Evolutionary conservation across 2,888 invertebrate species (phyloP).

Genomic region (Synergus japonicus): DNA sequence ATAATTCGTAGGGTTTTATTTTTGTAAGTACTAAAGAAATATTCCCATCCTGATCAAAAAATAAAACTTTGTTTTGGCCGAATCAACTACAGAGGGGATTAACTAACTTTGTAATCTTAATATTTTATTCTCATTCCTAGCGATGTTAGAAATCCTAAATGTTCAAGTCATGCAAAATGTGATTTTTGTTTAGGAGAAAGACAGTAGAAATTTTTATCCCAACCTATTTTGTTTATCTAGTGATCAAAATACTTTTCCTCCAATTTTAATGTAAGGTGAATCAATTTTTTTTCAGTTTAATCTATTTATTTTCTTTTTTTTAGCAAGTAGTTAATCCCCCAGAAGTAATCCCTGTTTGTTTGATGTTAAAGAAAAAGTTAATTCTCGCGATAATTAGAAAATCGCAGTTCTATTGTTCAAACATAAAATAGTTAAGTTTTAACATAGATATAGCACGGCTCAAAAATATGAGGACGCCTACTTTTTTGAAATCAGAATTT

Average conservation of each 20-base stretch:
- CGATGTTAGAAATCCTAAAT: background rate
- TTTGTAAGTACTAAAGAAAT: too few relatives aligned
- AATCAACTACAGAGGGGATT: background rate
- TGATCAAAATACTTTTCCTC: background rate
- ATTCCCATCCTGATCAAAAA: background rate
- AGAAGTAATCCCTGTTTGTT: background rate
- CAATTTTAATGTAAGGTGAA: background rate
- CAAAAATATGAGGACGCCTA: background rate
- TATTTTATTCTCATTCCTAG: background rate
- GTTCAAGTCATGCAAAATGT: background rate
- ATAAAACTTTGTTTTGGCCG: background rate
- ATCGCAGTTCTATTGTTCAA: background rate
- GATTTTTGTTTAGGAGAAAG: background rate
- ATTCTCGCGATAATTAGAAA: background rate
- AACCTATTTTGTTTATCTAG: background rate
- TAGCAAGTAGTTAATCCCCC: background rate
- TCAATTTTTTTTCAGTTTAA: background rate
- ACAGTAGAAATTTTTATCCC: background rate
- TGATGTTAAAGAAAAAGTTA: background rate
- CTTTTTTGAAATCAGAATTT: background rate
- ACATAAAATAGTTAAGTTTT: background rate
- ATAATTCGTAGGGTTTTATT: too few relatives aligned
- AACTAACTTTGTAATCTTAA: background rate
- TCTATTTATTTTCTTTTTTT: background rate
- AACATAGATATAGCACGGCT: background rate